Percentiles rank a stretch among this genome's conserved stretches.
Evolutionary conservation across 2,797 vertebrate genomes (phyloP).

Genomic region (Pelobates cultripes): DNA sequence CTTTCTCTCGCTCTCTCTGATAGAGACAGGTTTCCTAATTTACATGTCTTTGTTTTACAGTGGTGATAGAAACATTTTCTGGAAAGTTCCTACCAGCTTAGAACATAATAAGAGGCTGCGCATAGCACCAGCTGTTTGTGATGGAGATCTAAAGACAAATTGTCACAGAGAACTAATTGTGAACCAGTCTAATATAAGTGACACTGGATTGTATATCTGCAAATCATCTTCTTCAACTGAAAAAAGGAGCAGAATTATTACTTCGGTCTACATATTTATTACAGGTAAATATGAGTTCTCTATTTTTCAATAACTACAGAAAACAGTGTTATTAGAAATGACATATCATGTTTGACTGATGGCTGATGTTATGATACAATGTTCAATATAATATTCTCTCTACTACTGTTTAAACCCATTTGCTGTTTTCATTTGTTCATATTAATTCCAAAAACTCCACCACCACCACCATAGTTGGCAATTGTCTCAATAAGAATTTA

Average conservation of each 20-base stretch:
- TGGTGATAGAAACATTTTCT: conserved; percentile 84
- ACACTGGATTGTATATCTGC: conserved; percentile 89
- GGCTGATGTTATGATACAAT: too few species aligned
- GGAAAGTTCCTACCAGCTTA: conserved; percentile 82
- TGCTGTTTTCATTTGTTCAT: too few species aligned
- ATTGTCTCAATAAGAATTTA: too few species aligned
- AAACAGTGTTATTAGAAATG: too few species aligned
- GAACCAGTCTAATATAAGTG: conserved; percentile 70
- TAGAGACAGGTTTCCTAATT: conserved; percentile 44
- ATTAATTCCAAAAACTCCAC: too few species aligned
- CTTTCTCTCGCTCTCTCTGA: too few species aligned
- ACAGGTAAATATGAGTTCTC: conserved; percentile 78
- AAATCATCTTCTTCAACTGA: conserved; percentile 69
- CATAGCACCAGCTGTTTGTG: conserved; percentile 79
- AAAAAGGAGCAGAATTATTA: conserved; percentile 63
- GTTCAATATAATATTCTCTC: too few species aligned
- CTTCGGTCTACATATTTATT: conserved; percentile 88
- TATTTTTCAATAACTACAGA: neutral
- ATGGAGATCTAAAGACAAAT: conserved; percentile 72
- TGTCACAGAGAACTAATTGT: conserved; percentile 85
- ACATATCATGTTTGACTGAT: too few species aligned
- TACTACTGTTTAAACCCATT: too few species aligned
- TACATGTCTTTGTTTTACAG: conserved; percentile 75
- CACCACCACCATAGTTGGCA: too few species aligned
- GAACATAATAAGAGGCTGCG: conserved; percentile 70